A percentile compares a stretch with the other conserved stretches of the same genome.
These are phyloP conservation scores for Chelonia mydas DNA, from an alignment of 2,797 vertebrate species.

Conservation along the genomic window DNA sequence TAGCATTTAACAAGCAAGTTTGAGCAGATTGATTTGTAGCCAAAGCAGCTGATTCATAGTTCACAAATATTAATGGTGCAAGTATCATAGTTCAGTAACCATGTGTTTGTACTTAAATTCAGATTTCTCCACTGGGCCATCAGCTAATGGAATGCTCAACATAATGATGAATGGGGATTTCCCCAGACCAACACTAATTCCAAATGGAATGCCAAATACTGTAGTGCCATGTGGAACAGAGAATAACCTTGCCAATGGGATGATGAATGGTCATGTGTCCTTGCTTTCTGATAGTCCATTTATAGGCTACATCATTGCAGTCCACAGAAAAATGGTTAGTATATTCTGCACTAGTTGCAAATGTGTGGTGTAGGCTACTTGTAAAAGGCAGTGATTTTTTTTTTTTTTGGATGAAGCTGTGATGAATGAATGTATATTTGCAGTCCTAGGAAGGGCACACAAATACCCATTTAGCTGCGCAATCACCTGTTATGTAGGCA, in stretches of 20 bases:
- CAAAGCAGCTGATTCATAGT: conserved; percentile 2
- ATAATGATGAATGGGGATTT: conserved; percentile 83
- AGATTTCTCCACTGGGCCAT: conserved; percentile 80
- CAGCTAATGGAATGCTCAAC: conserved; percentile 82
- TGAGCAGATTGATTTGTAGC: background rate
- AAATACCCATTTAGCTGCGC: background rate
- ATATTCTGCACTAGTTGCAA: background rate
- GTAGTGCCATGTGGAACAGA: conserved; percentile 86
- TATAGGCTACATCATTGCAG: conserved; percentile 97
- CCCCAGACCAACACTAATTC: conserved; percentile 84
- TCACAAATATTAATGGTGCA: background rate
- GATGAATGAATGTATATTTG: background rate
- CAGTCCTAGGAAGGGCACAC: background rate
- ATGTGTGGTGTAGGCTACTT: fast-evolving
- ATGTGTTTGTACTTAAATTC: conserved; percentile 44
- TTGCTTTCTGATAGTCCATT: conserved; percentile 89
- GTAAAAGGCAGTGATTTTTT: fast-evolving
- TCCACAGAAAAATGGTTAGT: conserved; percentile 98
- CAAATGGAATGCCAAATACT: conserved; percentile 91
- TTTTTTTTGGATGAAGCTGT: fast-evolving
- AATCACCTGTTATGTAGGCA: background rate
- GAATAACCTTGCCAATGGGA: conserved; percentile 81
- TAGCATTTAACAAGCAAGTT: background rate
- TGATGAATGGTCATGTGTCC: conserved; percentile 89
- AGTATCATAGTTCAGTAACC: background rate